Evolutionary conservation across 2,113 vertebrate genomes (phyloP).

Genomic region (Ophiodon elongatus): DNA sequence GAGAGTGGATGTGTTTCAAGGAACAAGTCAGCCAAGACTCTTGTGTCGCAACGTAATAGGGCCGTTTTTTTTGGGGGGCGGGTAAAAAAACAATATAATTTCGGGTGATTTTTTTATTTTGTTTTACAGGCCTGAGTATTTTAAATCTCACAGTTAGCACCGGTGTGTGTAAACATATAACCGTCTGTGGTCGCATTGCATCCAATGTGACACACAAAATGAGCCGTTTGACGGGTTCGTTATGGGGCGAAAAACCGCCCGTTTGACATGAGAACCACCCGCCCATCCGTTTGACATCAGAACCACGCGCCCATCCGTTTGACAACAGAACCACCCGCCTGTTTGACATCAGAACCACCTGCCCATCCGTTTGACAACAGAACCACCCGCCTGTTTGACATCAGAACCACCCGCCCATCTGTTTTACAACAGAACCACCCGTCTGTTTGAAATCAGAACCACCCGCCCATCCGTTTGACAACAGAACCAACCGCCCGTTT

Average conservation of each 20-base stretch:
- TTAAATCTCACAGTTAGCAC: constrained; percentile 31
- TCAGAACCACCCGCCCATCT: too few species aligned
- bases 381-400: constrained; percentile 41
- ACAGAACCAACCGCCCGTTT: neutral
- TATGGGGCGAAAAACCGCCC: neutral
- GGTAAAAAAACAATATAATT: neutral
- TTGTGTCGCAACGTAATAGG: neutral
- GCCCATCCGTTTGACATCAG: too few species aligned
- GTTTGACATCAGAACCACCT: too few species aligned
- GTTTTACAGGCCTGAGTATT: constrained; percentile 18
- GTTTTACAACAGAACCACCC: constrained; percentile 25
- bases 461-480: too few species aligned
- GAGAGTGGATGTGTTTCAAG: neutral
- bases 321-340: too few species aligned
- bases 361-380: constrained; percentile 8
- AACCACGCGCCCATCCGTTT: too few species aligned
- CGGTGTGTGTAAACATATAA: neutral
- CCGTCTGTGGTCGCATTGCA: neutral
- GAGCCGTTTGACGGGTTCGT: neutral
- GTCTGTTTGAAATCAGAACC: too few species aligned
- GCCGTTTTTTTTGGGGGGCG: neutral
- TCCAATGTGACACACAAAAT: neutral
- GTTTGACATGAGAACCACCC: too few species aligned
- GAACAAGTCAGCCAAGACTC: neutral
- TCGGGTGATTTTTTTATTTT: neutral